These are phyloP conservation scores for Lucilia sericata DNA, from an alignment of 1,140 invertebrate genomes.

Conservation along the genomic window DNA sequence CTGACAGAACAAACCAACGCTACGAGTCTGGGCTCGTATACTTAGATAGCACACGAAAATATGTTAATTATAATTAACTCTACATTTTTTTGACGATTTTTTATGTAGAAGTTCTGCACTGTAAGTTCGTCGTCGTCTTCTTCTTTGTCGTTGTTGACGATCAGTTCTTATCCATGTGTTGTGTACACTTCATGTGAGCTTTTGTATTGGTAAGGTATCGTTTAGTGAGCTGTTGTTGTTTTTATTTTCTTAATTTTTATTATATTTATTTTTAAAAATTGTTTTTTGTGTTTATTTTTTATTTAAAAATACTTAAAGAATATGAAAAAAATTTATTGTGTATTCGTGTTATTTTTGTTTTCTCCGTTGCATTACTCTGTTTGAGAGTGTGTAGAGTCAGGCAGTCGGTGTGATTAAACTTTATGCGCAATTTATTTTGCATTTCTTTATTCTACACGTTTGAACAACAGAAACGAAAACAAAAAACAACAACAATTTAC, in stretches of 20 bases:
- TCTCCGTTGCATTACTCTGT: background rate
- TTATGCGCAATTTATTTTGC: conserved; percentile 67
- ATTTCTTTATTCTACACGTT: conserved; percentile 33
- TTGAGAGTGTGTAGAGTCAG: background rate
- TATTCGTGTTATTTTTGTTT: conserved; percentile 19
- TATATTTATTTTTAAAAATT: conserved; percentile 25
- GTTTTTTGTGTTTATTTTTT: conserved; percentile 1
- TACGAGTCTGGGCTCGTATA: too few relatives aligned
- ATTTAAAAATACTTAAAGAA: background rate
- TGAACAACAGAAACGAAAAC: background rate
- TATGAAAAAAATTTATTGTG: conserved; percentile 21
- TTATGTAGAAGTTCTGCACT: background rate
- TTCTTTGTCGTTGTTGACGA: too few relatives aligned
- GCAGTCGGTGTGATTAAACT: conserved; percentile 66
- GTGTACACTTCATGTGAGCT: too few relatives aligned
- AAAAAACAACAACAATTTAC: conserved; percentile 23
- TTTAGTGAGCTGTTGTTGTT: background rate
- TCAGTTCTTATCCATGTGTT: too few relatives aligned
- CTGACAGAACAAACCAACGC: too few relatives aligned
- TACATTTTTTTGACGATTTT: background rate
- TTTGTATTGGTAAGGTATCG: too few relatives aligned
- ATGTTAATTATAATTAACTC: background rate
- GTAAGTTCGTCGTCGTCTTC: too few relatives aligned
- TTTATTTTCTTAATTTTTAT: background rate
- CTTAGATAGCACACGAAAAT: too few relatives aligned